Conservation (phyloP, 2,888 invertebrate species). For the Tanaodytes sp. region DNA sequence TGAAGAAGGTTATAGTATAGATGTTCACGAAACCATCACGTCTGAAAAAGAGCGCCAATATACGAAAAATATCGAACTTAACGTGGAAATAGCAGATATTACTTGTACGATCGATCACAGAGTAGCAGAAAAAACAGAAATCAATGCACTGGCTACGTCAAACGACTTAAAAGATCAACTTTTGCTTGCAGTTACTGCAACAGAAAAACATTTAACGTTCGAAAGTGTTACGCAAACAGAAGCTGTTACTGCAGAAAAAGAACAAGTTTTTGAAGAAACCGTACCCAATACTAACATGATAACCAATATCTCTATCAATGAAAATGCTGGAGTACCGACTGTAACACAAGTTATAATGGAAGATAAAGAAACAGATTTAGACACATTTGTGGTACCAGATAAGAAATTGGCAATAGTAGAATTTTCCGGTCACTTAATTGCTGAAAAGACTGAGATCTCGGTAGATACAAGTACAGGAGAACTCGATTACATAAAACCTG, state of each 20-base stretch:
- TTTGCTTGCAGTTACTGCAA: slow-evolving; percentile 70
- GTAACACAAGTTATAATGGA: slow-evolving; percentile 76
- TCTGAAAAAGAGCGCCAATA: slow-evolving; percentile 73
- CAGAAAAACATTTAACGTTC: slow-evolving; percentile 74
- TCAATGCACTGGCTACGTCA: slow-evolving; percentile 74
- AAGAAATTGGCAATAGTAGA: slow-evolving; percentile 73
- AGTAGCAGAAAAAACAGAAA: slow-evolving; percentile 78
- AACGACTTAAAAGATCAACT: slow-evolving; percentile 72
- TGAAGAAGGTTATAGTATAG: slow-evolving; percentile 74
- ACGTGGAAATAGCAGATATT: slow-evolving; percentile 69
- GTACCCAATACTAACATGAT: slow-evolving; percentile 61
- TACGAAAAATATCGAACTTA: slow-evolving; percentile 58
- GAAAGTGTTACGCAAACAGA: slow-evolving; percentile 77
- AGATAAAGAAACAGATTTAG: slow-evolving; percentile 75
- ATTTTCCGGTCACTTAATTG: slow-evolving; percentile 74
- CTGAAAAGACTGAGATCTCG: slow-evolving; percentile 74
- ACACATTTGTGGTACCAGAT: slow-evolving; percentile 69
- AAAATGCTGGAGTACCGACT: slow-evolving; percentile 73
- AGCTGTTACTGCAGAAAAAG: slow-evolving; percentile 77
- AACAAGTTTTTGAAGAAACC: slow-evolving; percentile 70
- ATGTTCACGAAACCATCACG: slow-evolving; percentile 75
- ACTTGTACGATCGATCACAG: slow-evolving; percentile 72
- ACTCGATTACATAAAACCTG: slow-evolving; percentile 60
- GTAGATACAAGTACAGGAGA: slow-evolving; percentile 72
- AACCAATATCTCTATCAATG: slow-evolving; percentile 65